phyloP scores from a whole-genome alignment of 2,888 invertebrate genomes.

The Oxycera nigricornis region DNA sequence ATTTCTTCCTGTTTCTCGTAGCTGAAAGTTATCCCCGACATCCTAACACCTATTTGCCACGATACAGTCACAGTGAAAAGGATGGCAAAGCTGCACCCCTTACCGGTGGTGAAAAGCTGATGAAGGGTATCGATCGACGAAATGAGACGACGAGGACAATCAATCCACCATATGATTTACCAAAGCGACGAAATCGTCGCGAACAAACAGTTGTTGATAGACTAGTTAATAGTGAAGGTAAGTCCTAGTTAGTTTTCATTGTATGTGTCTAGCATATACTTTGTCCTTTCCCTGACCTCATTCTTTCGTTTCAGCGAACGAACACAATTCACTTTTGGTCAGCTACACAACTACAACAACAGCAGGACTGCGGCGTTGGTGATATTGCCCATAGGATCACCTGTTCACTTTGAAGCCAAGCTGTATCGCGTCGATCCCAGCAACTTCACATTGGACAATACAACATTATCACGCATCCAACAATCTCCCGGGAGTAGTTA shows the following conservation, averaged over 20 bases:
- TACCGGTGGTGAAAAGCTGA: slow-evolving; percentile 46
- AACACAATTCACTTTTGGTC: slow-evolving; percentile 58
- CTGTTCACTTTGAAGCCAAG: background rate
- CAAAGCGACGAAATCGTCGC: slow-evolving; percentile 59
- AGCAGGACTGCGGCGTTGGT: background rate
- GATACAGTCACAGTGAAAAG: no score
- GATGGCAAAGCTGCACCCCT: slow-evolving; percentile 64
- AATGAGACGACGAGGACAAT: slow-evolving; percentile 36
- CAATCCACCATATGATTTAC: slow-evolving; percentile 64
- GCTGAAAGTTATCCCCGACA: no score
- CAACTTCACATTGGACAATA: slow-evolving; percentile 78
- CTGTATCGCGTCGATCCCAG: slow-evolving; percentile 77
- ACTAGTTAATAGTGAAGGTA: slow-evolving; percentile 50
- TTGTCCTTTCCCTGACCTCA: no score
- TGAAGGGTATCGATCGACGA: slow-evolving; percentile 49
- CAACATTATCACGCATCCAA: slow-evolving; percentile 1
- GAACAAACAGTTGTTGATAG: slow-evolving; percentile 53
- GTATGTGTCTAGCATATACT: no score
- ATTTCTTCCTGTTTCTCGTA: no score
- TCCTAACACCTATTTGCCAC: no score
- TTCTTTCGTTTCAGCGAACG: slow-evolving; percentile 32
- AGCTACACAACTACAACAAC: slow-evolving; percentile 70
- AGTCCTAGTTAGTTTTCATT: no score
- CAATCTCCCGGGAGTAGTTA: slow-evolving; percentile 31
- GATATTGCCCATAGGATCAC: slow-evolving; percentile 1